Evolutionary conservation across 2,113 vertebrate genomes (phyloP).

Genomic region (Laterallus jamaicensis): DNA sequence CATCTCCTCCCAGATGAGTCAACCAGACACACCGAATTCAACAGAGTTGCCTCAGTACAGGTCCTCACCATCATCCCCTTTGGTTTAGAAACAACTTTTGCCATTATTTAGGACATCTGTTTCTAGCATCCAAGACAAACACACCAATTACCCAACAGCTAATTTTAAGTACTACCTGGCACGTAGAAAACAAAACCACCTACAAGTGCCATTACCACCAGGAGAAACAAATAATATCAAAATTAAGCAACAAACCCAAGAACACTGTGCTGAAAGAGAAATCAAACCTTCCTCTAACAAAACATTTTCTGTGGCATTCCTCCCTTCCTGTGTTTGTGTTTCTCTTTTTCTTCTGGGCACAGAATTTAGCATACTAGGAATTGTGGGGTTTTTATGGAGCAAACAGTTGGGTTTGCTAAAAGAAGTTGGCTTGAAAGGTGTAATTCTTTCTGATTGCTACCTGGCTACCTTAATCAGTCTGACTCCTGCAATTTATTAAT

Average conservation of each 20-base stretch:
- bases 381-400: constrained; percentile 12
- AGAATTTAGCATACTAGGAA: constrained; percentile 31
- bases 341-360: constrained; percentile 22
- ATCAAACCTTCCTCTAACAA: constrained; percentile 16
- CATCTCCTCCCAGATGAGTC: neutral
- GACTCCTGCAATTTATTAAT: neutral
- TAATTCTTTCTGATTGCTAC: neutral
- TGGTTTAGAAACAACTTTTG: constrained; percentile 1
- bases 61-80: neutral
- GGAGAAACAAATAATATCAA: neutral
- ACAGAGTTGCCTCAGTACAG: neutral
- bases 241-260: neutral
- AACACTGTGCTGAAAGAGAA: neutral
- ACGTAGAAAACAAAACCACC: constrained; percentile 8
- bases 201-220: neutral
- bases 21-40: neutral
- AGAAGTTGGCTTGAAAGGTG: neutral
- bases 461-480: neutral
- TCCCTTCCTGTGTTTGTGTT: constrained; percentile 42
- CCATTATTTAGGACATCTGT: neutral
- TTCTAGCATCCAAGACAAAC: constrained; percentile 4
- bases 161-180: constrained; percentile 44
- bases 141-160: constrained; percentile 3
- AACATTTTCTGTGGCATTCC: constrained; percentile 15
- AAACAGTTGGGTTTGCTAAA: neutral